Base-by-base conservation (phyloP, 2,888 invertebrate genomes). In the Nomada flava region DNA sequence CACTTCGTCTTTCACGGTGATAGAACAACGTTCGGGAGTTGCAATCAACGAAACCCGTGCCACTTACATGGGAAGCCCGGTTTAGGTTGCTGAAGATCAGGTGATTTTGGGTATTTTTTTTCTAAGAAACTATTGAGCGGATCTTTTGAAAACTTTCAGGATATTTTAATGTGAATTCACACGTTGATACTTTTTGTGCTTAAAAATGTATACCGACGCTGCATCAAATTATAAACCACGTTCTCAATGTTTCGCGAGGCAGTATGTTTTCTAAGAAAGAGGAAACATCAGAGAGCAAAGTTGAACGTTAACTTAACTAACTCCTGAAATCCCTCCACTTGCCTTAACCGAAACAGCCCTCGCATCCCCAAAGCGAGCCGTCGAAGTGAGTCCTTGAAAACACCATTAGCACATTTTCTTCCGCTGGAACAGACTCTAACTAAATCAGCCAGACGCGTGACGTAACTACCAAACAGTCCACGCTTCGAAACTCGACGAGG, bases 1-100 rank as follows among this genome's bases (percentile, higher is more conserved):
- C 68, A 62, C 69, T 85, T 80, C 72, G 74, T 85, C 83, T 63
- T 72, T 55, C 53, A 50, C 23, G 65, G 26, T 9, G 10, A 18
- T 29, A 2, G n/a, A 29, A 5, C 59, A 29, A 59, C 29, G 36
- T 36, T 18, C 2, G 15, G 7, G 62, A 57, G 57, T 36, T 36
- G 5, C 36, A 7, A 36, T 36, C 36, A 36, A 36, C 36, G 36
- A 36, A 7, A 36, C 36, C 36, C 0, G 7, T 7, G 36, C 36
- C 36, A 36, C 36, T 36, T 36, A 36, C 7, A 36, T 36, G 36
- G 7, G 36, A 36, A 7, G 36, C 1, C 36, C 7, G 7, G 36
- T 36, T 5, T 1, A 1, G 7, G 36, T 5, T 36, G 36, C 36
- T 36, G 0, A 36, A 36, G 36, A 36, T 36, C 36, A 36, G 36